A percentile compares a stretch with the other conserved stretches of the same genome.
Conservation (phyloP, 1,140 invertebrate species). For the Macrobrachium rosenbergii region DNA sequence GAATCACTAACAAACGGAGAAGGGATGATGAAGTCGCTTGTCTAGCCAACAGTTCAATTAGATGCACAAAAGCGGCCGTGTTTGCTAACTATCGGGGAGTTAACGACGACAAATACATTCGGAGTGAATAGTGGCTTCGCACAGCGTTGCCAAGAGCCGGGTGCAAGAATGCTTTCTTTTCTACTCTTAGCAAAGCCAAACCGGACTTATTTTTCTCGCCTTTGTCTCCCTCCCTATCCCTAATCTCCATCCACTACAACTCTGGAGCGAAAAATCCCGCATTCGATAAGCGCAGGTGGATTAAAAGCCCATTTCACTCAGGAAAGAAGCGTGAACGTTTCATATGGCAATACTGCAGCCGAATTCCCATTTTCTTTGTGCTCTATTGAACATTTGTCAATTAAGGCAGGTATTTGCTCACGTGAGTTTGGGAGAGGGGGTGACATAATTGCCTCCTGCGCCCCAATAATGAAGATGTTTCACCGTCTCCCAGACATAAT, state of each 20-base stretch:
- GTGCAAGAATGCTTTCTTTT: background rate
- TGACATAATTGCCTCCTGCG: conserved; percentile 40
- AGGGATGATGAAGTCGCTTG: conserved; percentile 29
- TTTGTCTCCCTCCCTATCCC: background rate
- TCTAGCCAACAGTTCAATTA: conserved; percentile 47
- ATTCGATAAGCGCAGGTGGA: background rate
- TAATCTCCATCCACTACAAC: background rate
- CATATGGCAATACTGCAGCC: conserved; percentile 21
- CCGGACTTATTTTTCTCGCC: background rate
- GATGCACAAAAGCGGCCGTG: conserved; percentile 49
- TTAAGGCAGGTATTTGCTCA: conserved; percentile 47
- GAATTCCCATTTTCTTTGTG: conserved; percentile 47
- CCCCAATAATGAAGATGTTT: conserved; percentile 49
- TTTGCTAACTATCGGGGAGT: conserved; percentile 43
- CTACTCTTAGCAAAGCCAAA: background rate
- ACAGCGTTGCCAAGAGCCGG: background rate
- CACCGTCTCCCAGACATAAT: conserved; percentile 21
- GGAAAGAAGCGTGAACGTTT: background rate
- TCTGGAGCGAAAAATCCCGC: background rate
- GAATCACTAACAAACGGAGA: background rate
- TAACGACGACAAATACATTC: conserved; percentile 26
- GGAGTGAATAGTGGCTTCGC: background rate
- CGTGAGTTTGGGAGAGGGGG: conserved; percentile 40
- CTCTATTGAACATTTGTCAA: conserved; percentile 41
- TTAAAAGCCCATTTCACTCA: background rate